Evolutionary conservation across 2,797 vertebrate species (phyloP).

Genomic region (Spizella passerina): DNA sequence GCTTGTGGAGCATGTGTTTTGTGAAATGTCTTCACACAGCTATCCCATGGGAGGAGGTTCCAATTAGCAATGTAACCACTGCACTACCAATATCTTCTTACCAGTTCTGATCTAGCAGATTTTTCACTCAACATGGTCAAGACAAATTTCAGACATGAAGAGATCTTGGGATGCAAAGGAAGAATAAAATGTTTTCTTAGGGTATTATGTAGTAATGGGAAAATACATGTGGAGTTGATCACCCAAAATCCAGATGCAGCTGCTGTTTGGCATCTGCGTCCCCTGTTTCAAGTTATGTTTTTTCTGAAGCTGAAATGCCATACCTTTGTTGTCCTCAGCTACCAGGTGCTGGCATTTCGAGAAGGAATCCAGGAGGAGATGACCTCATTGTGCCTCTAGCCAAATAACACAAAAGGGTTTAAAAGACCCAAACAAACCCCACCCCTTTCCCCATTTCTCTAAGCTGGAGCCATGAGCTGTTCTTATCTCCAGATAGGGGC

Average conservation of each 20-base stretch:
- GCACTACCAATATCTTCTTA: background rate
- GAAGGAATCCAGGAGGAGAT: background rate
- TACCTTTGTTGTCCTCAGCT: background rate
- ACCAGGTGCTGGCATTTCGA: background rate
- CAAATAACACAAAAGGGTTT: background rate
- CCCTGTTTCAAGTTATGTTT: slow-evolving; percentile 52
- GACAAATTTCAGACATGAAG: background rate
- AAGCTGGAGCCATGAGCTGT: background rate
- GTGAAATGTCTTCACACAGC: background rate
- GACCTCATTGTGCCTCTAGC: background rate
- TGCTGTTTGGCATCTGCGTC: slow-evolving; percentile 63
- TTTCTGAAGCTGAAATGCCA: background rate
- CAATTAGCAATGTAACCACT: background rate
- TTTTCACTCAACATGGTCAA: background rate
- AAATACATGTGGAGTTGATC: slow-evolving; percentile 64
- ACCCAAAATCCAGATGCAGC: slow-evolving; percentile 54
- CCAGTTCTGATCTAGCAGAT: background rate
- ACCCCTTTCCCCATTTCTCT: rapidly evolving
- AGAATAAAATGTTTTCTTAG: background rate
- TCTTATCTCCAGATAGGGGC: background rate
- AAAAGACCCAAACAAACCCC: background rate
- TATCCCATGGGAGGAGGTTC: background rate
- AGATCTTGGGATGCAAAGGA: background rate
- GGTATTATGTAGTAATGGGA: background rate
- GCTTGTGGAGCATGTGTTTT: background rate